These are phyloP conservation scores for Eupithecia insigniata DNA, from an alignment of 2,888 invertebrate genomes.

Conservation along the genomic window DNA sequence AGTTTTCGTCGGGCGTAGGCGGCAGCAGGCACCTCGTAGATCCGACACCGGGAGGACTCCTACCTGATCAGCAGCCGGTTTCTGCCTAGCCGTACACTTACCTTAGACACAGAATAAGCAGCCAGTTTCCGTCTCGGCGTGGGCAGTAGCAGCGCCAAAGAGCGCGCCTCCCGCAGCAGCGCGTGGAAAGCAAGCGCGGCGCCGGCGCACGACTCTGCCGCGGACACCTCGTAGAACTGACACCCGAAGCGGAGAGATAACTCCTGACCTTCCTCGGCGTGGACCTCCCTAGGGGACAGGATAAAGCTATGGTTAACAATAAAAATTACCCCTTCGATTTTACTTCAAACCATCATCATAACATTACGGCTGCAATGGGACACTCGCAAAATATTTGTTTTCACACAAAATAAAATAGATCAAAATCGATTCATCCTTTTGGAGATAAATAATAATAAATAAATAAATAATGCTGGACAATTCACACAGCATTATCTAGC, in stretches of 20 bases:
- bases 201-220: slow-evolving; percentile 92
- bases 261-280: slow-evolving; percentile 92
- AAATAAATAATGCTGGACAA: no score
- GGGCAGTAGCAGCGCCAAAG: slow-evolving; percentile 87
- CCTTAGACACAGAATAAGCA: slow-evolving; percentile 90
- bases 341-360: background rate
- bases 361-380: no score
- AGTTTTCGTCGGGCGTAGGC: no score
- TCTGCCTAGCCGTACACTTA: slow-evolving; percentile 87
- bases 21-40: no score
- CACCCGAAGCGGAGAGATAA: slow-evolving; percentile 89
- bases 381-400: no score
- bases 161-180: slow-evolving; percentile 88
- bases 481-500: no score
- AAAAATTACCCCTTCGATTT: background rate
- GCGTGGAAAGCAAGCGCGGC: slow-evolving; percentile 92
- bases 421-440: no score
- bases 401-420: background rate
- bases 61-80: no score
- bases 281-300: slow-evolving; percentile 85
- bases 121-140: slow-evolving; percentile 90
- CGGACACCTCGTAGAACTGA: slow-evolving; percentile 93
- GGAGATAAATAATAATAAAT: no score
- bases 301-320: background rate
- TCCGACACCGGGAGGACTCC: no score